These are phyloP conservation scores for Tenthredo mesomela DNA, from an alignment of 2,888 invertebrate genomes.

Conservation along the genomic window DNA sequence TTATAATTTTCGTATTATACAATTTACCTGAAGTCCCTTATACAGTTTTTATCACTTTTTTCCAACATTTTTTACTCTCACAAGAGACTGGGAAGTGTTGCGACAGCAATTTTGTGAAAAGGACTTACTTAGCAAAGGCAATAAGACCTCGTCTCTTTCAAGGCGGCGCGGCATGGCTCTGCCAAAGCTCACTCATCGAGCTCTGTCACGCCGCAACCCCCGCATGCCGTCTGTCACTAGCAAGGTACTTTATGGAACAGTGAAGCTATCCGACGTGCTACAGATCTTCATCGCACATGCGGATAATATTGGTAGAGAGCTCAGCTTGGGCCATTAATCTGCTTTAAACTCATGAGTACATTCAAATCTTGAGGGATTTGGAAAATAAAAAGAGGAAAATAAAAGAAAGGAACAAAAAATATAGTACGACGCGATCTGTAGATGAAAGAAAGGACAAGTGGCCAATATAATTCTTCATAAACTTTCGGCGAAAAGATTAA, in stretches of 20 bases:
- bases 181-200: constrained; percentile 45
- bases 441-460: neutral
- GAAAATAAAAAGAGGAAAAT: neutral
- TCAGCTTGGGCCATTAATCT: constrained; percentile 14
- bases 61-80: neutral
- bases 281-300: constrained; percentile 24
- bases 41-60: neutral
- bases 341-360: constrained; percentile 23
- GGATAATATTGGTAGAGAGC: constrained; percentile 23
- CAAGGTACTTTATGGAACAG: constrained; percentile 17
- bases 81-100: constrained; percentile 46
- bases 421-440: neutral
- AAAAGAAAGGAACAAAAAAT: neutral
- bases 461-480: neutral
- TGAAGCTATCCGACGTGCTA: constrained; percentile 29
- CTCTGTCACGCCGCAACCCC: constrained; percentile 11
- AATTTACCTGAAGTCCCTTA: neutral
- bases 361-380: constrained; percentile 30
- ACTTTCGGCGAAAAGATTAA: neutral
- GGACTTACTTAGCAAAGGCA: constrained; percentile 41
- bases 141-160: constrained; percentile 43
- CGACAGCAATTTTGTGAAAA: constrained; percentile 44
- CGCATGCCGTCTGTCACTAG: constrained; percentile 36
- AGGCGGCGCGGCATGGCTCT: constrained; percentile 19
- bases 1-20: constrained; percentile 31